A percentile compares a stretch with the other conserved stretches of the same genome.
phyloP scores from a whole-genome alignment of 1,140 invertebrate genomes.

The Sweltsa coloradensis region DNA sequence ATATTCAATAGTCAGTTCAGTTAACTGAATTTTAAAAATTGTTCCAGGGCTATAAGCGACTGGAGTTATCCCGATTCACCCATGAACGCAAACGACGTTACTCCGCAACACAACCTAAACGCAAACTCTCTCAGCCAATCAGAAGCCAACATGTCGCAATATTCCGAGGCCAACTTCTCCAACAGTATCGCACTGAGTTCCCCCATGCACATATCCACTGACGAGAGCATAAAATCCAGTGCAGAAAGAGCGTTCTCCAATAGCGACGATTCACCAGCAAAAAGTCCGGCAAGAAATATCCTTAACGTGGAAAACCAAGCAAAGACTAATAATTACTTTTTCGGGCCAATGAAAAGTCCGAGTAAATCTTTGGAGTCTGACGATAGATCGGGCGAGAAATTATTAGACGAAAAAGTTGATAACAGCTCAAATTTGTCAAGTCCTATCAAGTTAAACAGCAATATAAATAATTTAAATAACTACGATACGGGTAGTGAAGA shows the following conservation, averaged over 20 bases:
- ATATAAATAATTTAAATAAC: not conserved
- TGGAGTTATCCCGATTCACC: no score
- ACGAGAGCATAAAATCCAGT: not conserved
- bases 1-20: no score
- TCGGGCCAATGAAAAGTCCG: not conserved
- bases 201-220: constrained; percentile 3
- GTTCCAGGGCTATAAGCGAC: no score
- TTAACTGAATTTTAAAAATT: no score
- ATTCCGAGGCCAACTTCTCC: constrained; percentile 1
- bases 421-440: constrained; percentile 1
- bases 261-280: constrained; percentile 1
- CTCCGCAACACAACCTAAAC: not conserved
- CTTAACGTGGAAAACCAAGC: no score
- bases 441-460: constrained; percentile 5
- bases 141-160: not conserved
- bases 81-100: no score
- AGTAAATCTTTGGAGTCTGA: not conserved
- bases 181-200: not conserved
- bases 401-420: no score
- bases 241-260: not conserved
- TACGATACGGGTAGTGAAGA: not conserved
- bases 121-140: constrained; percentile 1
- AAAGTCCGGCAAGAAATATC: constrained; percentile 1
- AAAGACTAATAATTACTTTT: no score
- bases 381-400: no score